Base-by-base conservation (phyloP, 1,140 invertebrate species). In the Danaus plexippus region DNA sequence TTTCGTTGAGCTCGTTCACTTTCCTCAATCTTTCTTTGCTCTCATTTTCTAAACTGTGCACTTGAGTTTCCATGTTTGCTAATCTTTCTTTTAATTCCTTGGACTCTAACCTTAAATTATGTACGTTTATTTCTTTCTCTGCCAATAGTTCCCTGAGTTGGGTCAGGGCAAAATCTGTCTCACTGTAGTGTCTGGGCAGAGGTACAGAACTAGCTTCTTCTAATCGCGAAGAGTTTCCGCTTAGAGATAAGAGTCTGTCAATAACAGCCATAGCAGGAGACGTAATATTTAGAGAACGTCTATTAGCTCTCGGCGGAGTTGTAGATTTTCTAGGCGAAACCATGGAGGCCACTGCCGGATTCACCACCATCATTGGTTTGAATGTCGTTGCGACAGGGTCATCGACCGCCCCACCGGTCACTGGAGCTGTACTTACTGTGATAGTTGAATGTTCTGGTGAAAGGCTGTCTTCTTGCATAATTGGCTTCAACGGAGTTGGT, bases 221-320 rank as follows among this genome's bases (percentile, higher is more conserved):
- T n/a, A 70, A 42, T 13, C 65, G 18, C 15, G 80, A 73, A 57
- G 64, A 74, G 52, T 80, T 80, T 11, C 66, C 77, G 60, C 79
- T 85, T 12, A 85, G 61, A 15, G 80, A 85, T 11, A 87, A 64
- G n/a, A 87, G 73, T 61, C 77, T 76, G 58, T 87, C 84, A 64
- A 87, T 87, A 61, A 82, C 80, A 59, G 81, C 81, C 59, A 87
- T 85, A 48, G 84, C 84, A 44, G 84, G 84, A 8, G 84, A 87
- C 40, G 80, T 79, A 54, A 84, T 85, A 50, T 77, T 84, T 52
- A 82, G 52, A 46, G 81, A 87, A 46, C 66, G 79, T 51, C 81
- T 69, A 58, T 83, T 84, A 43, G 73, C 54, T 69, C 69, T 81
- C 9, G 71, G 69, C 13, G 77, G 79, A 44, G 78, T 77, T 10